A percentile compares a stretch with the other conserved stretches of the same genome.
These are phyloP conservation scores for Elegia similella DNA, from an alignment of 2,888 invertebrate species.

Conservation along the genomic window DNA sequence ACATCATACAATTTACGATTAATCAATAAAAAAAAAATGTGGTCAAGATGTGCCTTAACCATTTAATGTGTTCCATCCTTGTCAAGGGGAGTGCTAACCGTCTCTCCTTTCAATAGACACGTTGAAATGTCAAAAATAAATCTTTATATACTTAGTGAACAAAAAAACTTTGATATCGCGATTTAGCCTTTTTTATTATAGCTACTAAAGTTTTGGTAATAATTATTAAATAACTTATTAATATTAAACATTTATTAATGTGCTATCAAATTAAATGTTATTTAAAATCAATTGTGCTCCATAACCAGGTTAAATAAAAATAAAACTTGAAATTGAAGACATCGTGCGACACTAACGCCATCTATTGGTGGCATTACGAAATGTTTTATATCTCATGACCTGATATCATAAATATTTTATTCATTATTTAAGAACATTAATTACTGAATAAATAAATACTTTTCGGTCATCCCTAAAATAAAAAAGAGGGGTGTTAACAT, in stretches of 20 bases:
- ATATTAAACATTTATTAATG: neutral
- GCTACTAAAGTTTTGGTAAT: neutral
- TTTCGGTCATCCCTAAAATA: neutral
- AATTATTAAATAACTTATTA: neutral
- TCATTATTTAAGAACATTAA: too few relatives aligned
- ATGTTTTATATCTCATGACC: neutral
- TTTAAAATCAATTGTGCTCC: neutral
- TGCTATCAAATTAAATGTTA: neutral
- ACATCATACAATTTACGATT: too few relatives aligned
- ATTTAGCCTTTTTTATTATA: slow-evolving; percentile 20
- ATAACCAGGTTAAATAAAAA: neutral
- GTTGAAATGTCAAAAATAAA: accelerated
- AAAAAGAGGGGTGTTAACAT: neutral
- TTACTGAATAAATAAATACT: neutral
- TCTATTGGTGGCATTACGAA: neutral
- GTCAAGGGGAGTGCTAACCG: slow-evolving; percentile 98
- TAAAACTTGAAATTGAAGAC: neutral
- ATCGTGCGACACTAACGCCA: neutral
- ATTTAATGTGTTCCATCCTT: slow-evolving; percentile 51
- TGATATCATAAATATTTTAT: neutral
- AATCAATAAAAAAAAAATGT: slow-evolving; percentile 30
- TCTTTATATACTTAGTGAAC: slow-evolving; percentile 32
- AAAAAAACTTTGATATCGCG: slow-evolving; percentile 30
- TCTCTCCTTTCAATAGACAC: slow-evolving; percentile 99
- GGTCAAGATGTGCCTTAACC: slow-evolving; percentile 39